phyloP scores from a whole-genome alignment of 2,797 vertebrate genomes.

The Xenentodon cancila region DNA sequence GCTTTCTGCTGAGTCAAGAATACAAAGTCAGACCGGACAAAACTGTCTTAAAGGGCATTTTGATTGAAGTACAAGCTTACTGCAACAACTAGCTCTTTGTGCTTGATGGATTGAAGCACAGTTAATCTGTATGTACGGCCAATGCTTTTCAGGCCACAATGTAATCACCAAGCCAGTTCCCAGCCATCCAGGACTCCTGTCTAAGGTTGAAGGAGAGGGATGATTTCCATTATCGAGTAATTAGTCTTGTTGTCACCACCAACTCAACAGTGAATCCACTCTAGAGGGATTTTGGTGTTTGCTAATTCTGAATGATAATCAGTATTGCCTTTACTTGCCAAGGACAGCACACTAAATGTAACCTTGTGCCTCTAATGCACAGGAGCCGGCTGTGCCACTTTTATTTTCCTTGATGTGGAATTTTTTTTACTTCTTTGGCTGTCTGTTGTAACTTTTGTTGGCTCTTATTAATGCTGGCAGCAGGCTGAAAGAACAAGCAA shows the following conservation, averaged over 20 bases:
- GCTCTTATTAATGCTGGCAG: constrained; percentile 8
- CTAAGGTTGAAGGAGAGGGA: constrained; percentile 70
- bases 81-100: constrained; percentile 38
- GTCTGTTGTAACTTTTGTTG: background rate
- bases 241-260: constrained; percentile 77
- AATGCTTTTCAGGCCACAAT: constrained; percentile 52
- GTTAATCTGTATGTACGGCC: constrained; percentile 71
- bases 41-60: constrained; percentile 43
- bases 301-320: constrained; percentile 68
- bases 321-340: constrained; percentile 47
- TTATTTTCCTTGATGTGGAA: background rate
- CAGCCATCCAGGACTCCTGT: constrained; percentile 53
- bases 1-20: constrained; percentile 14
- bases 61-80: constrained; percentile 31
- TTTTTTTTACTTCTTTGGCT: constrained; percentile 10
- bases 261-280: constrained; percentile 77
- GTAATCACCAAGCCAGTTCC: constrained; percentile 66
- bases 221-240: constrained; percentile 75
- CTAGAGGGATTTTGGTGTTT: constrained; percentile 65
- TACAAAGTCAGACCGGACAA: constrained; percentile 48
- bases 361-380: constrained; percentile 28
- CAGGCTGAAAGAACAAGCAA: constrained; percentile 9
- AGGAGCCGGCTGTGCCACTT: constrained; percentile 12
- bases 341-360: constrained; percentile 45
- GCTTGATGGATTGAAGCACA: constrained; percentile 49